Conservation (phyloP, 2,113 vertebrate species). For the Cyanoderma ruficeps region DNA sequence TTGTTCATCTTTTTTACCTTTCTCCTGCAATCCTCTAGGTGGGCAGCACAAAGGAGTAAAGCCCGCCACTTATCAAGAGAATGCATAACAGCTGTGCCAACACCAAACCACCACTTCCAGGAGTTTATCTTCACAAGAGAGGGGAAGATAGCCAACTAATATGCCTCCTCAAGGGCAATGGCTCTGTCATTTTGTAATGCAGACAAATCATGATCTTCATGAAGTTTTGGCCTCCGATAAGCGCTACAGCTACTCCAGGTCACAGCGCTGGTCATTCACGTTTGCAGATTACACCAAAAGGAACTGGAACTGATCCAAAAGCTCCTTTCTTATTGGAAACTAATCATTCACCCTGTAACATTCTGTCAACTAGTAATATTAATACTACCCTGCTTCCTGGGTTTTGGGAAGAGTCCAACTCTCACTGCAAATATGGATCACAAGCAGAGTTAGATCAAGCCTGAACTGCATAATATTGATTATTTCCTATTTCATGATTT, state of each 20-base stretch:
- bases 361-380: constrained; percentile 22
- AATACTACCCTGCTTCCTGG: neutral
- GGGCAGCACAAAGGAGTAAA: neutral
- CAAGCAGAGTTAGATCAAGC: neutral
- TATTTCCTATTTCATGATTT: constrained; percentile 6
- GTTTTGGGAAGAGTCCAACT: constrained; percentile 30
- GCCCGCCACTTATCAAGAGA: neutral
- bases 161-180: constrained; percentile 27
- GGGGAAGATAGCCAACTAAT: neutral
- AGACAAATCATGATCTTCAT: neutral
- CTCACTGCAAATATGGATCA: constrained; percentile 13
- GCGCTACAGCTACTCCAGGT: neutral
- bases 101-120: neutral
- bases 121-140: neutral
- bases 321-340: constrained; percentile 30
- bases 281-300: constrained; percentile 19
- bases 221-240: neutral
- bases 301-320: constrained; percentile 9
- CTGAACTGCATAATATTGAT: neutral
- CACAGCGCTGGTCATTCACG: neutral
- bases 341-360: constrained; percentile 28
- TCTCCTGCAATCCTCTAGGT: neutral
- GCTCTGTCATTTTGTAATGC: neutral
- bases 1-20: neutral
- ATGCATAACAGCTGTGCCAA: neutral